Conservation (phyloP, 2,888 invertebrate genomes). For the Ischnus inquisitorius region DNA sequence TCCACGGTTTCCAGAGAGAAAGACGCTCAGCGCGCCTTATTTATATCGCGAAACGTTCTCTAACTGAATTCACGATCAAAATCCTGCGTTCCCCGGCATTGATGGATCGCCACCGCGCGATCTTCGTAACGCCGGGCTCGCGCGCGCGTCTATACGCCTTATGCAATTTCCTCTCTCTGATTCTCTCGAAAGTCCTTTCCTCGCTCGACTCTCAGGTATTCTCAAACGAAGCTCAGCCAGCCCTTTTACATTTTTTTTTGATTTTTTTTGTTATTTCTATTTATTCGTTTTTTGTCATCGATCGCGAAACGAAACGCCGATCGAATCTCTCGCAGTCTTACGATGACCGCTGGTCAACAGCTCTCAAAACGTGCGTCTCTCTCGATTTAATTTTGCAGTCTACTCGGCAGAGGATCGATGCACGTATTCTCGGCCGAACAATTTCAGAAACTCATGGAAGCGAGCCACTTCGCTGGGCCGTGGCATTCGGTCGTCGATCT, state of each 20-base stretch:
- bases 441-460: slow-evolving; percentile 89
- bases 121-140: slow-evolving; percentile 72
- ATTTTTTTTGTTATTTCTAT: slow-evolving; percentile 34
- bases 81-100: slow-evolving; percentile 83
- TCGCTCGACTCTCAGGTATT: slow-evolving; percentile 71
- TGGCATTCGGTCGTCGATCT: slow-evolving; percentile 91
- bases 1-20: slow-evolving; percentile 50
- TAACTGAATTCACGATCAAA: slow-evolving; percentile 84
- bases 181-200: not conserved
- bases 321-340: slow-evolving; percentile 11
- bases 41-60: slow-evolving; percentile 79
- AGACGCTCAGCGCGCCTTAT: slow-evolving; percentile 78
- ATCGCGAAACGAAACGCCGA: slow-evolving; percentile 13
- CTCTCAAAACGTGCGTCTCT: slow-evolving; percentile 19
- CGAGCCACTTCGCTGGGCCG: slow-evolving; percentile 82
- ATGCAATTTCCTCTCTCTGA: slow-evolving; percentile 38
- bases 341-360: not conserved
- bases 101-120: slow-evolving; percentile 79
- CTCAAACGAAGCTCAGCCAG: slow-evolving; percentile 73
- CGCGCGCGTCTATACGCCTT: slow-evolving; percentile 51
- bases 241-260: slow-evolving; percentile 13
- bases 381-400: slow-evolving; percentile 86
- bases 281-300: slow-evolving; percentile 10
- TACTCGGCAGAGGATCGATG: slow-evolving; percentile 97
- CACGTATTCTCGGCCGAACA: slow-evolving; percentile 96